Conservation (phyloP, 1,140 invertebrate species). For the Pachypsylla venusta region DNA sequence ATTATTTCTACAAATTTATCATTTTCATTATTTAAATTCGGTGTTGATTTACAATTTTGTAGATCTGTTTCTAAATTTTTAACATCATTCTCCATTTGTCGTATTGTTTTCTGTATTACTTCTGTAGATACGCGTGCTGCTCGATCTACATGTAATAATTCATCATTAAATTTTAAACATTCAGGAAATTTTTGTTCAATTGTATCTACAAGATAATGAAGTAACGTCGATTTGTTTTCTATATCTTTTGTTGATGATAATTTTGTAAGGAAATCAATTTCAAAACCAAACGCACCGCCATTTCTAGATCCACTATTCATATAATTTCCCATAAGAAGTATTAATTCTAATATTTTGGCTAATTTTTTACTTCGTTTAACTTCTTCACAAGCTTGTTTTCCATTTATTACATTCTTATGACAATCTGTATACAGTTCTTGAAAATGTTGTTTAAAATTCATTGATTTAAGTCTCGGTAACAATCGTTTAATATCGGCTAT, state of each 20-base stretch:
- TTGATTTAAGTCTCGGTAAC: conserved; percentile 67
- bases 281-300: conserved; percentile 86
- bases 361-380: conserved; percentile 81
- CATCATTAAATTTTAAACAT: conserved; percentile 64
- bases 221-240: conserved; percentile 80
- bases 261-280: conserved; percentile 92
- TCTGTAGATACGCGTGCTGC: conserved; percentile 74
- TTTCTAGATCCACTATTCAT: conserved; percentile 91
- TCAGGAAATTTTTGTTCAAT: conserved; percentile 82
- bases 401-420: conserved; percentile 73
- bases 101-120: conserved; percentile 64
- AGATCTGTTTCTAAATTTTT: conserved; percentile 77
- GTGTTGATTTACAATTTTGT: conserved; percentile 46
- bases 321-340: conserved; percentile 83
- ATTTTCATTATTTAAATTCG: conserved; percentile 51
- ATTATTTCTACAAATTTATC: conserved; percentile 74
- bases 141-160: conserved; percentile 69
- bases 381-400: conserved; percentile 90
- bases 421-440: conserved; percentile 40
- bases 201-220: conserved; percentile 82
- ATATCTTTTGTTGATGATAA: conserved; percentile 85
- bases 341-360: conserved; percentile 71
- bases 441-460: conserved; percentile 80
- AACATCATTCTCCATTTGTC: conserved; percentile 72
- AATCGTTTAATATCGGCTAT: conserved; percentile 72